Evolutionary conservation across 92 coral and sea anemone genomes (phyloP).

Genomic region (Galaxea fascicularis): DNA sequence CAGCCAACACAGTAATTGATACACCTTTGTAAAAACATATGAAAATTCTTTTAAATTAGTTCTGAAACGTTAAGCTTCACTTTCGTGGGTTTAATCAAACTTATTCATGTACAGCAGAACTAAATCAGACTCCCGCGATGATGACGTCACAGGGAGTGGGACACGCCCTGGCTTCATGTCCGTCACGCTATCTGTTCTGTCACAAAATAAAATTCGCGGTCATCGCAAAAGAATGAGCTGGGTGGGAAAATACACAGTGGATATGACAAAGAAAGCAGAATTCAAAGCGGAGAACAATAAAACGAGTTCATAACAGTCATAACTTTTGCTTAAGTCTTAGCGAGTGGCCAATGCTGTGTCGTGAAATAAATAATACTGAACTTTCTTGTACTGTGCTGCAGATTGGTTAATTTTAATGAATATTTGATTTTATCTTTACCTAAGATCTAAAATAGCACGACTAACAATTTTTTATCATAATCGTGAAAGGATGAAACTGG

Average conservation of each 20-base stretch:
- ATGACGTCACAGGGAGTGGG: constrained; percentile 12
- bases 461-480: background rate
- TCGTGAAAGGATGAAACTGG: background rate
- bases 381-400: background rate
- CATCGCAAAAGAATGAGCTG: background rate
- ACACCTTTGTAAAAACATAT: too few relatives aligned
- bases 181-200: background rate
- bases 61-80: too few relatives aligned
- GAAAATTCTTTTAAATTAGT: too few relatives aligned
- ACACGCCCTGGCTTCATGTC: too few relatives aligned
- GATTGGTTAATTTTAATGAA: background rate
- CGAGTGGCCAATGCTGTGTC: background rate
- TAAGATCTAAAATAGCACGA: background rate
- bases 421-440: too few relatives aligned
- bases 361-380: too few relatives aligned
- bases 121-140: background rate
- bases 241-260: background rate
- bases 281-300: background rate
- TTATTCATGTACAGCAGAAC: background rate
- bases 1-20: too few relatives aligned
- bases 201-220: background rate
- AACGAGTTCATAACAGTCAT: too few relatives aligned
- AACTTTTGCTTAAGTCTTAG: too few relatives aligned
- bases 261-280: background rate
- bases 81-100: too few relatives aligned